Conservation (phyloP, 92 coral and sea anemone species). For the Paramuricea clavata region DNA sequence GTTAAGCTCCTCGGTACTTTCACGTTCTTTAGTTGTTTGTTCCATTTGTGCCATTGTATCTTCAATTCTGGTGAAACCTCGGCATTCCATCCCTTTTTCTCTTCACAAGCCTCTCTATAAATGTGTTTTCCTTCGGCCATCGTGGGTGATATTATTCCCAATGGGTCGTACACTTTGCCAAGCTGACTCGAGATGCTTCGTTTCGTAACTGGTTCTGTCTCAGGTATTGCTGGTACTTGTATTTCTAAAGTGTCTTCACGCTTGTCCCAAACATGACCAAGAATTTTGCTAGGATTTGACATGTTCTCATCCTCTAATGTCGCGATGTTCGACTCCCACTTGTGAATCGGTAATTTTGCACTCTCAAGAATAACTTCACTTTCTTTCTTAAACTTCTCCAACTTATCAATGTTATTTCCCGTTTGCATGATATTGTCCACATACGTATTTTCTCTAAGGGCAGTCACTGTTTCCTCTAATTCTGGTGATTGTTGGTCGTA, state of each 20-base stretch:
- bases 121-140: slow-evolving; percentile 47
- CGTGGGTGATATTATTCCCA: slow-evolving; percentile 46
- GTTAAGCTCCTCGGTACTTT: slow-evolving; percentile 34
- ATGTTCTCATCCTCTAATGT: slow-evolving; percentile 26
- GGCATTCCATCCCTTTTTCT: slow-evolving; percentile 23
- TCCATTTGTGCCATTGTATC: slow-evolving; percentile 32
- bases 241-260: slow-evolving; percentile 28
- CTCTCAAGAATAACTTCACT: neutral
- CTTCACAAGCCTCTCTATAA: slow-evolving; percentile 56
- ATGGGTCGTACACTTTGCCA: slow-evolving; percentile 44
- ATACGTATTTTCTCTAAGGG: slow-evolving; percentile 63
- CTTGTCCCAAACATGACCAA: slow-evolving; percentile 47
- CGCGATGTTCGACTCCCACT: slow-evolving; percentile 46
- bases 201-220: slow-evolving; percentile 39
- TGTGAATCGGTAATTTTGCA: slow-evolving; percentile 42
- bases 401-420: slow-evolving; percentile 45
- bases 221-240: neutral
- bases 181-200: slow-evolving; percentile 37
- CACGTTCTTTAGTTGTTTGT: slow-evolving; percentile 20
- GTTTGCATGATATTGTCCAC: slow-evolving; percentile 73
- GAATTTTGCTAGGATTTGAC: slow-evolving; percentile 46
- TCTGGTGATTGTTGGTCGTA: slow-evolving; percentile 67
- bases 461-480: slow-evolving; percentile 49
- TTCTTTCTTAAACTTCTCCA: slow-evolving; percentile 11
- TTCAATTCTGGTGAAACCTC: slow-evolving; percentile 30